Evolutionary conservation across 2,888 invertebrate genomes (phyloP).

Genomic region (Drosophila leonis): DNA sequence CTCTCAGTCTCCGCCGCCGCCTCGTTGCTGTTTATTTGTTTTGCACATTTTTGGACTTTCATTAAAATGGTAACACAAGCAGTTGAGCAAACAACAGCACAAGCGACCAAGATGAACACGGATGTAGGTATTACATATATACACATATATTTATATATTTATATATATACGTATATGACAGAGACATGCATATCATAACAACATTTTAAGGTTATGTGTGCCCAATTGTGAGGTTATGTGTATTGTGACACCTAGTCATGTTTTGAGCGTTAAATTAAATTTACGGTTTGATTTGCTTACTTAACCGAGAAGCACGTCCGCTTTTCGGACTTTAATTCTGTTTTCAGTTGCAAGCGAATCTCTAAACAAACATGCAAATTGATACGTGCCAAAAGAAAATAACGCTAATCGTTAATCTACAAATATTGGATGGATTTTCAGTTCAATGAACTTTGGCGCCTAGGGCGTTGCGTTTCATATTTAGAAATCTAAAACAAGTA

Average conservation of each 20-base stretch:
- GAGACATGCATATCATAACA: conserved; percentile 13
- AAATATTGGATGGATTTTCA: conserved; percentile 1
- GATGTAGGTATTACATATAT: neutral
- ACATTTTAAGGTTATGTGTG: conserved; percentile 14
- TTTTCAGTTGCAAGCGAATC: conserved; percentile 15
- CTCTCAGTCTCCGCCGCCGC: neutral
- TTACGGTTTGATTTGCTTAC: conserved; percentile 42
- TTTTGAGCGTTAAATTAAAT: conserved; percentile 32
- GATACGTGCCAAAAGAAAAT: conserved; percentile 44
- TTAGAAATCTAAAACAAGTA: neutral
- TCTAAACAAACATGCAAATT: conserved; percentile 38
- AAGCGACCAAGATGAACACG: conserved; percentile 10
- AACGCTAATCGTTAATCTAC: conserved; percentile 5
- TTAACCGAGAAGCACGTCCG: conserved; percentile 37
- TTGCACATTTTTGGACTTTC: conserved; percentile 46
- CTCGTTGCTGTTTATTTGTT: conserved; percentile 33
- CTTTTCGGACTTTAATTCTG: conserved; percentile 16
- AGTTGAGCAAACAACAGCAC: conserved; percentile 31
- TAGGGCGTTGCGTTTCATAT: neutral
- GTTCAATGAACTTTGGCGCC: neutral
- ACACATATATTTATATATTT: neutral
- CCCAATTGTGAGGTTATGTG: conserved; percentile 22
- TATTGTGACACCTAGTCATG: neutral
- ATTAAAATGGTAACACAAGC: conserved; percentile 46
- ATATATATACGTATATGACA: neutral